A percentile compares a stretch with the other conserved stretches of the same genome.
phyloP scores from a whole-genome alignment of 2,888 invertebrate genomes.

The Pilophorus perplexus region DNA sequence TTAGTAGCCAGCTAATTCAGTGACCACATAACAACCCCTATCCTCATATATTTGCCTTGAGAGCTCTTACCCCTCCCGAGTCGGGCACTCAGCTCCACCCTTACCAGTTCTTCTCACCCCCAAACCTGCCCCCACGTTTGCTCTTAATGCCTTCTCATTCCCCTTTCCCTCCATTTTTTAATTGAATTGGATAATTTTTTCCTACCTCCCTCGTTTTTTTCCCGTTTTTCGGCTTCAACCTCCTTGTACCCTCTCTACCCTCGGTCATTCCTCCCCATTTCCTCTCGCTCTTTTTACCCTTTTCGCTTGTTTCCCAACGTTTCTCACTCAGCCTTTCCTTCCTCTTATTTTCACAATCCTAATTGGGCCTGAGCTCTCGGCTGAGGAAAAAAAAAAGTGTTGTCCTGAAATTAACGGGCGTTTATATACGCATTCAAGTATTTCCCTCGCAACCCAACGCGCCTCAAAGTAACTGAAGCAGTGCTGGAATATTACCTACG shows the following conservation, averaged over 20 bases:
- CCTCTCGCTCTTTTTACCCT: not conserved
- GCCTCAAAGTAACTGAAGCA: too few relatives aligned
- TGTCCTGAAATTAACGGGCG: not conserved
- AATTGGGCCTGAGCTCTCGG: not conserved
- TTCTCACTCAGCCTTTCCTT: not conserved
- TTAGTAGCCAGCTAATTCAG: slow-evolving; percentile 30
- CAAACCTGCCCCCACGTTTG: not conserved
- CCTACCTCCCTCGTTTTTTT: not conserved
- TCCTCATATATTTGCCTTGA: slow-evolving; percentile 31
- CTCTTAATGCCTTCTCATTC: slow-evolving; percentile 1
- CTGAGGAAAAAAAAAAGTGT: not conserved
- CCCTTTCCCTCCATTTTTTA: slow-evolving; percentile 9
- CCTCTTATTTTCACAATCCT: slow-evolving; percentile 5
- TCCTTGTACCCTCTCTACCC: not conserved
- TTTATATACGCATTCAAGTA: slow-evolving; percentile 7
- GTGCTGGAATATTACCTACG: too few relatives aligned
- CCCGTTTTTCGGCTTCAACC: not conserved
- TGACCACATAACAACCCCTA: slow-evolving; percentile 32
- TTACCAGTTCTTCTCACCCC: not conserved
- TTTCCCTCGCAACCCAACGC: too few relatives aligned
- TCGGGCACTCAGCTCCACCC: not conserved
- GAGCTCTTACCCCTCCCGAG: not conserved
- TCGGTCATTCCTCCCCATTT: not conserved
- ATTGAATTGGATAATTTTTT: slow-evolving; percentile 20
- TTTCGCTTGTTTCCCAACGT: not conserved